Conservation (phyloP, 2,888 invertebrate species). For the Epirrhoe alternata region DNA sequence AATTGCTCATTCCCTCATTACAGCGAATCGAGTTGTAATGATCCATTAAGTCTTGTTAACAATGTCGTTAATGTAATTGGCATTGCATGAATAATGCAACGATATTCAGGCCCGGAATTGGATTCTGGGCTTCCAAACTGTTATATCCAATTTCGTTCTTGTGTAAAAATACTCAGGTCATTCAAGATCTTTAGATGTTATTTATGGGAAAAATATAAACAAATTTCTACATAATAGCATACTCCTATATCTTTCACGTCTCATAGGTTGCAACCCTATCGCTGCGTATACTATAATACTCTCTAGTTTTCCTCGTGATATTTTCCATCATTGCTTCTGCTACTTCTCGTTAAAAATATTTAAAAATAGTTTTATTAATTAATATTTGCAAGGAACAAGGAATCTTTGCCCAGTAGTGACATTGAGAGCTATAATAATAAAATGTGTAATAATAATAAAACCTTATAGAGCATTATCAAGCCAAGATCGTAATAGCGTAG, state of each 20-base stretch:
- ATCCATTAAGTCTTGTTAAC: conserved; percentile 24
- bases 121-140: conserved; percentile 8
- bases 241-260: no score
- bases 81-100: conserved; percentile 25
- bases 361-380: no score
- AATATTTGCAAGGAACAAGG: no score
- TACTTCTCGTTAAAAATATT: no score
- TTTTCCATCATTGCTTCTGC: no score
- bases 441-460: background rate
- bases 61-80: conserved; percentile 22
- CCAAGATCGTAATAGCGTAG: background rate
- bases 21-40: conserved; percentile 18
- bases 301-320: no score
- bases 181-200: no score
- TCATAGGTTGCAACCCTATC: no score
- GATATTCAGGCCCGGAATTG: conserved; percentile 14
- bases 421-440: background rate
- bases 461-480: background rate
- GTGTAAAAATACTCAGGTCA: background rate
- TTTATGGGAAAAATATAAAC: no score
- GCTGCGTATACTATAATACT: no score
- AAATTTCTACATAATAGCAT: no score
- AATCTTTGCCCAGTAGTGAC: no score
- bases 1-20: conserved; percentile 33
- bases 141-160: background rate